These are phyloP conservation scores for Eurytoma californica DNA, from an alignment of 2,888 invertebrate genomes.

Conservation along the genomic window DNA sequence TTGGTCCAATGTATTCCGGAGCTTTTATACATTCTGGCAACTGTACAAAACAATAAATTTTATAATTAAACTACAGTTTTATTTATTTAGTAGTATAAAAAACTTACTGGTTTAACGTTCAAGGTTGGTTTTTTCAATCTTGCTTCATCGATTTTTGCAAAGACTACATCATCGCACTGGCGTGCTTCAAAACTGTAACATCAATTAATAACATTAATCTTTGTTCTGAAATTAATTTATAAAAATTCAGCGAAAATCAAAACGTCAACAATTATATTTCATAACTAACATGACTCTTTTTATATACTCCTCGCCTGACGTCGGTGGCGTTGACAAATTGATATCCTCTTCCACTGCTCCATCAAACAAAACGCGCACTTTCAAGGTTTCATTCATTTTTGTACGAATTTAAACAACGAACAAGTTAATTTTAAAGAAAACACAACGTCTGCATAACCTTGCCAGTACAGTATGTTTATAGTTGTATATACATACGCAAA, in stretches of 20 bases:
- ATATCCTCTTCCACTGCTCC: slow-evolving; percentile 66
- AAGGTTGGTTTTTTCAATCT: slow-evolving; percentile 62
- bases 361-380: slow-evolving; percentile 65
- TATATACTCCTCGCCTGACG: slow-evolving; percentile 71
- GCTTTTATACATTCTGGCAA: slow-evolving; percentile 75
- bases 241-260: slow-evolving; percentile 7
- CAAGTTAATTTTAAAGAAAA: too few relatives aligned
- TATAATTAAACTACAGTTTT: neutral
- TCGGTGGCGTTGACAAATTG: slow-evolving; percentile 65
- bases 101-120: slow-evolving; percentile 61
- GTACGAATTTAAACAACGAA: too few relatives aligned
- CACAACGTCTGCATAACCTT: too few relatives aligned
- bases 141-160: slow-evolving; percentile 65
- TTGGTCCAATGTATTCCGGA: slow-evolving; percentile 74
- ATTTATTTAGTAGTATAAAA: slow-evolving; percentile 3
- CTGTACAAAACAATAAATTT: slow-evolving; percentile 63
- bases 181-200: slow-evolving; percentile 69
- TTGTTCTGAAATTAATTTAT: slow-evolving; percentile 14
- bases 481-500: too few relatives aligned
- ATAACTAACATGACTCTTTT: slow-evolving; percentile 71
- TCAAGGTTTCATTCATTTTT: slow-evolving; percentile 65
- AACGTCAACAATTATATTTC: slow-evolving; percentile 12
- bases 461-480: too few relatives aligned
- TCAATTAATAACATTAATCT: slow-evolving; percentile 29
- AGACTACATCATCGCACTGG: slow-evolving; percentile 68